Base-by-base conservation (phyloP, 2,797 vertebrate genomes). In the Syndactyla subalaris region DNA sequence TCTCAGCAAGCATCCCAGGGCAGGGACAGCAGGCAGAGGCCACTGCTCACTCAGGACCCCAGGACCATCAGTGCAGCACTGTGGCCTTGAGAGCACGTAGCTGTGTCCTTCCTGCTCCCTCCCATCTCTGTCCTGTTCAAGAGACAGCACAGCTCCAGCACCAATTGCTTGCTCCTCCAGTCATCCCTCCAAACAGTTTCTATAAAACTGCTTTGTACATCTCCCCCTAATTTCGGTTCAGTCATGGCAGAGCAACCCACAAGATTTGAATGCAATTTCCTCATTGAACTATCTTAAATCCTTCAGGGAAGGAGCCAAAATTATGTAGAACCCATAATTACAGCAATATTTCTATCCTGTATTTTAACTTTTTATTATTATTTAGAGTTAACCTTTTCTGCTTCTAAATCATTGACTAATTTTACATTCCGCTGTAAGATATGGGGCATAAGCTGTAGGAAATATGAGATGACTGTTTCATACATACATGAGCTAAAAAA, bases 331-430 rank as follows among this genome's bases (percentile, higher is more conserved):
- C 85, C 94, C 94, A 97, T 97, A 97, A 95, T 95, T 93, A 96
- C 95, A 96, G 90, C 87, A 97, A 97, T 83, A 71, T 91, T 95
- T 95, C 87, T 89, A 88, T 89, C 97, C 93, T 93, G 94, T 94
- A 95, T 96, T 97, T 97, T 96, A 97, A 93, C 95, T 92, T 97
- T 96, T 95, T 95, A 97, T 95, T 95, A 88, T 97, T 98, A 97
- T 96, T 97, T 97, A 97, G 90, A 96, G 77, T 97, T 97, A 97
- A 96, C 89, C 85, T 97, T 98, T 97, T 97, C 89, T 96, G 55
- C 68, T 16, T 91, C 92, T 97, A 97, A 97, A 97, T 95, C 94
- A 96, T 83, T 97, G 93, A 80, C 38, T 89, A 62, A 67, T 96
- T 96, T 96, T 86, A 88, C 68, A 94, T 78, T 89, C 46, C 79